Base-by-base conservation (phyloP, 2,888 invertebrate genomes). In the Leptinotarsa rubiginosa region DNA sequence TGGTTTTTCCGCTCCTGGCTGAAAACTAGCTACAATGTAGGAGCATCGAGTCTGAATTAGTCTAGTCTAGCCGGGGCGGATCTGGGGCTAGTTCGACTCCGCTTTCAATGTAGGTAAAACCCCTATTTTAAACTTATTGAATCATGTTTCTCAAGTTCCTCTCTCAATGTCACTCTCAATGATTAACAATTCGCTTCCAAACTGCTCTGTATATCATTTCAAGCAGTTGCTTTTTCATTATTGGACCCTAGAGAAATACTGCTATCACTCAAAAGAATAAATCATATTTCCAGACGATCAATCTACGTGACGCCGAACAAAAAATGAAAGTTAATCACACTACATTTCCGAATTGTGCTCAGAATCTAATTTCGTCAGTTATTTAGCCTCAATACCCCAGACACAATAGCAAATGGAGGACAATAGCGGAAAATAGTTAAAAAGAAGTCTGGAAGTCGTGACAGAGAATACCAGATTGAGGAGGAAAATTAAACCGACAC, bases 381-480 rank as follows among this genome's bases (percentile, higher is more conserved):
- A 74, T 67, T 67, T 70, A 74, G 70, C 74, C 71, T 68, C 74
- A 74, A 74, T 74, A 74, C 74, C 69, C 74, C 66, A 69, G 69
- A 59, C 69, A 69, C 74, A 74, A 74, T 71, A 68, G 74, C 65
- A 65, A 47, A 71, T 74, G 71, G 70, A 74, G 74, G 74, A 74
- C 74, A 74, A 74, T 74, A 65, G 74, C 54, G 56, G 68, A 74
- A 73, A 72, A 72, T 71, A 74, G 74, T 74, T 74, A 68, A 71
- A 71, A 71, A 74, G 74, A 74, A 68, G 52, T 71, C 67, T 74
- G 69, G 71, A 68, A 74, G 71, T 67, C 71, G 71, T 71, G 74
- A 74, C 74, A 74, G 71, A 74, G 74, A 74, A 74, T 74, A 74
- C 71, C 71, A 74, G 74, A 74, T 74, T 71, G 56, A 71, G 71